phyloP scores from a whole-genome alignment of 2,113 vertebrate species.

The Eubucco bourcierii region DNA sequence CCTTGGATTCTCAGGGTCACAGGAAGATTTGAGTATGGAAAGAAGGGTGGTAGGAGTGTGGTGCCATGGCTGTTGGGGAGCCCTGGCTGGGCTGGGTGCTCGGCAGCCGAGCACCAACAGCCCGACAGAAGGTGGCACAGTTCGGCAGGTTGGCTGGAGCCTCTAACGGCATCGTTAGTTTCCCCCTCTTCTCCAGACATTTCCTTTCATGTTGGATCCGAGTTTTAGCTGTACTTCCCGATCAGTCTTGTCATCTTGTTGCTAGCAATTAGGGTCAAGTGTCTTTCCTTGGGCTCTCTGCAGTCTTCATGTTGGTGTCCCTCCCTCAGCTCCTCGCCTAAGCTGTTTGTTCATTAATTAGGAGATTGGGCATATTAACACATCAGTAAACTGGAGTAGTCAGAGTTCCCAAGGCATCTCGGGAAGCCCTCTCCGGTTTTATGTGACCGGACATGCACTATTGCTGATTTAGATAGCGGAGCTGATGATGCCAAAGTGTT shows the following conservation, averaged over 20 bases:
- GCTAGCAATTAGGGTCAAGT: slow-evolving; percentile 64
- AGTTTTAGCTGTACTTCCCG: slow-evolving; percentile 45
- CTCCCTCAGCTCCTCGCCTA: slow-evolving; percentile 54
- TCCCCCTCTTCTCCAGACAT: slow-evolving; percentile 20
- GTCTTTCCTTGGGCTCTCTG: slow-evolving; percentile 52
- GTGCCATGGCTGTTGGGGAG: not conserved
- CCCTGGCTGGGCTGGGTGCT: not conserved
- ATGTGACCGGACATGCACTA: slow-evolving; percentile 61
- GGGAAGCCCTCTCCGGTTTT: slow-evolving; percentile 64
- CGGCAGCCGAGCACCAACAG: not conserved
- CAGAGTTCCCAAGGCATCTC: slow-evolving; percentile 65
- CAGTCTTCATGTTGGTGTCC: slow-evolving; percentile 33
- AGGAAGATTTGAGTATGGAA: not conserved
- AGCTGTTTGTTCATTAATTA: slow-evolving; percentile 74
- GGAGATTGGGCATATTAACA: slow-evolving; percentile 65
- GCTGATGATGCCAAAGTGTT: slow-evolving; percentile 62
- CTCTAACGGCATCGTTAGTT: not conserved
- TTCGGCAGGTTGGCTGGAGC: slow-evolving; percentile 26
- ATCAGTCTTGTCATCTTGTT: slow-evolving; percentile 56
- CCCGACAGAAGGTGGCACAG: slow-evolving; percentile 10
- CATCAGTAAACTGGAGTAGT: slow-evolving; percentile 60
- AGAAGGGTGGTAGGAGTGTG: not conserved
- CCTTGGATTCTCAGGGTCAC: not conserved
- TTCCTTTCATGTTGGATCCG: slow-evolving; percentile 53
- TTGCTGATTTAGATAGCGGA: slow-evolving; percentile 63